These are phyloP conservation scores for Cerceris rybyensis DNA, from an alignment of 2,888 invertebrate genomes.

Conservation along the genomic window DNA sequence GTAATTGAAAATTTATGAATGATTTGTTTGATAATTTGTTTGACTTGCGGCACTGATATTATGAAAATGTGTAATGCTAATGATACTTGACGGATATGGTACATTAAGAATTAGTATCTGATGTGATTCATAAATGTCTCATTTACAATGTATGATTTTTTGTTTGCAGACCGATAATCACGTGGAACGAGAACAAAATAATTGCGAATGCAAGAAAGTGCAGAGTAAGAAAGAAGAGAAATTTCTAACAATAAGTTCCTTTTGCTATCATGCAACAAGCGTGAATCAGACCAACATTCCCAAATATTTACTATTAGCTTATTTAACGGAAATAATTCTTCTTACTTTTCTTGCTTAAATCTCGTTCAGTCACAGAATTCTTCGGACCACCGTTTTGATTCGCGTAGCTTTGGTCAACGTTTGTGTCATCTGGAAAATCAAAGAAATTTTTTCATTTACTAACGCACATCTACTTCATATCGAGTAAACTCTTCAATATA, in stretches of 20 bases:
- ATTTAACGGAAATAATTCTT: slow-evolving; percentile 1
- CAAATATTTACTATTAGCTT: slow-evolving; percentile 25
- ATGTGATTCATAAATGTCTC: neutral
- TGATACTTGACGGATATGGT: too few relatives aligned
- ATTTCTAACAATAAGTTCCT: slow-evolving; percentile 7
- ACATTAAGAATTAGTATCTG: neutral
- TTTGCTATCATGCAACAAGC: slow-evolving; percentile 60
- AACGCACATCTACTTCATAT: neutral
- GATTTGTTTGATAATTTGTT: too few relatives aligned
- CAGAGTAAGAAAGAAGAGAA: slow-evolving; percentile 33
- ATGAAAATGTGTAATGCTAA: too few relatives aligned
- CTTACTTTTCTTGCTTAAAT: slow-evolving; percentile 67
- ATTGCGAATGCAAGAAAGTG: slow-evolving; percentile 20
- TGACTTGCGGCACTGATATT: too few relatives aligned
- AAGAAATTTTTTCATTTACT: neutral
- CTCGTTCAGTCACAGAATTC: slow-evolving; percentile 53
- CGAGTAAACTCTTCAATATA: too few relatives aligned
- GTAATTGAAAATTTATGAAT: too few relatives aligned
- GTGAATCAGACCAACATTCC: slow-evolving; percentile 55
- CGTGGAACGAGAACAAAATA: slow-evolving; percentile 4
- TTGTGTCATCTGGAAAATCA: slow-evolving; percentile 77
- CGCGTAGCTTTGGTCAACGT: slow-evolving; percentile 68
- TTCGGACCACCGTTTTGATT: slow-evolving; percentile 77
- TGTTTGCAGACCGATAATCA: neutral
- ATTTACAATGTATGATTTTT: neutral